Base-by-base conservation (phyloP, 1,140 invertebrate genomes). In the Drosophila oshimai region DNA sequence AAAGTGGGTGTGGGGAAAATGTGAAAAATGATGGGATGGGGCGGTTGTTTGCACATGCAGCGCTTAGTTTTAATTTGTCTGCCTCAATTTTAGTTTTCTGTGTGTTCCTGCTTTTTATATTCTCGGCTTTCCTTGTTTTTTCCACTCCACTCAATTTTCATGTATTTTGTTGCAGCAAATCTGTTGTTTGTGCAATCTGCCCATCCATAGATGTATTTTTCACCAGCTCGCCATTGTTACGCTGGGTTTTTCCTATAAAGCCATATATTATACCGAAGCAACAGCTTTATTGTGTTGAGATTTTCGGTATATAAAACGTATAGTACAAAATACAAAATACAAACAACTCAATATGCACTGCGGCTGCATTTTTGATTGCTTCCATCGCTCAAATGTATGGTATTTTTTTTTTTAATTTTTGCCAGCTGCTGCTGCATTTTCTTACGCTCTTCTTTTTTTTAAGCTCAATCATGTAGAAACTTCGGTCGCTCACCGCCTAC, bases 11-110 rank as follows among this genome's bases (percentile, higher is more conserved):
- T n/a, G 13, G 18, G 9, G 34, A 10, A 22, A 41, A 22, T 26
- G 12, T 10, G 20, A 15, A 6, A 9, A 28, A 26, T 20, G n/a
- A 34, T 46, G 57, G 39, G 26, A 33, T 34, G 44, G 69, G 61
- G 22, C n/a, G 54, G 37, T 72, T 84, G 80, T 86, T 86, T 84
- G 80, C 77, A 67, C 71, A 79, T 79, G 71, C 49, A 84, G 71
- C 80, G 80, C 80, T 84, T 84, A 84, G 80, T 84, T 84, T 84
- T 84, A 84, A 84, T 84, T 84, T 84, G 80, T 86, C 80, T 84
- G 74, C 71, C 67, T 68, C 71, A 77, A 71, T 57, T 79, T 72
- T 46, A 47, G 31, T 72, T 41, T 72, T 71, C 45, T 49, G 18
- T 29, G 26, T 70, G 22, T 34, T 41, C 29, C 29, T 24, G 49